Conservation (phyloP, 1,140 invertebrate species). For the Bombyx mori region DNA sequence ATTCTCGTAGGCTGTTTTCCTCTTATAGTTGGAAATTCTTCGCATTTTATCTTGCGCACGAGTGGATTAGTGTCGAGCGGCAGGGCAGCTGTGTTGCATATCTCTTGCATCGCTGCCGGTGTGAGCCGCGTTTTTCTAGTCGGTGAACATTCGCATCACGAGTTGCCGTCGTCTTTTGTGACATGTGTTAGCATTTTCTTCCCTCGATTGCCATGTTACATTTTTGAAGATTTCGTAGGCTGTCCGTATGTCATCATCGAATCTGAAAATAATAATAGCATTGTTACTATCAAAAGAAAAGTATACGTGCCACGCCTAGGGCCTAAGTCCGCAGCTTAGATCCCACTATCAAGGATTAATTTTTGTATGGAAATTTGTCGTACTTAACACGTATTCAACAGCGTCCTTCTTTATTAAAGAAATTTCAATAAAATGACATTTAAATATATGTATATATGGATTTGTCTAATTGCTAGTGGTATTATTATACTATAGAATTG, state of each 20-base stretch:
- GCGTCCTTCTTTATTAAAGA: too few species aligned
- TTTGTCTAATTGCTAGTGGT: too few species aligned
- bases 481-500: too few species aligned
- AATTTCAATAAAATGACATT: too few species aligned
- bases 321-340: too few species aligned
- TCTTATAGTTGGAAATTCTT: conserved; percentile 64
- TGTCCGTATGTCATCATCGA: conserved; percentile 19
- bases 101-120: conserved; percentile 69
- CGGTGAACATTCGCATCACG: conserved; percentile 48
- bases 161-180: conserved; percentile 35
- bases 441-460: too few species aligned
- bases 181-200: conserved; percentile 49
- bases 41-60: conserved; percentile 70
- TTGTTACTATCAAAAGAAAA: background rate
- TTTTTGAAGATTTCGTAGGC: too few species aligned
- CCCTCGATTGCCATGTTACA: conserved; percentile 10
- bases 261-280: conserved; percentile 33
- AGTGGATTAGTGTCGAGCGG: conserved; percentile 67
- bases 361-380: too few species aligned
- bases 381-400: too few species aligned
- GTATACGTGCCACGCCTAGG: too few species aligned
- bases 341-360: too few species aligned
- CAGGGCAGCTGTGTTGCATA: conserved; percentile 67
- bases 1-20: conserved; percentile 55
- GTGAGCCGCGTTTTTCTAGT: conserved; percentile 32